Percentiles rank a stretch among this genome's conserved stretches.
Evolutionary conservation across 2,113 vertebrate genomes (phyloP).

Genomic region (Glaucomys volans): DNA sequence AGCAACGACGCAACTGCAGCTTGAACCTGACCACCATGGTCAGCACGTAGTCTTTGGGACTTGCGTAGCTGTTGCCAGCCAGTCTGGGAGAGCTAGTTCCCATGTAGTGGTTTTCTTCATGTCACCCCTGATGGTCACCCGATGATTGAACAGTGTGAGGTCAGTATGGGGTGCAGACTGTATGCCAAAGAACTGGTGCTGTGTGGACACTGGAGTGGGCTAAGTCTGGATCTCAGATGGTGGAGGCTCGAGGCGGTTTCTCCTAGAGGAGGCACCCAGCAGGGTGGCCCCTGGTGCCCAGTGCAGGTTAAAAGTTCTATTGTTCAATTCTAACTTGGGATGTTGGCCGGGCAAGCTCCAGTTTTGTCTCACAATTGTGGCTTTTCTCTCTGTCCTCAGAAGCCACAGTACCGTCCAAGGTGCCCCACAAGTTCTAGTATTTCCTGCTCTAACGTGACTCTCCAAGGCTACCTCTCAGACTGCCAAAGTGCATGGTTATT

Average conservation of each 20-base stretch:
- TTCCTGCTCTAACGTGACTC: neutral
- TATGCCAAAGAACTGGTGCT: accelerated
- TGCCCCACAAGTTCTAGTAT: neutral
- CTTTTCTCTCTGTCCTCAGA: neutral
- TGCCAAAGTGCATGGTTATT: accelerated
- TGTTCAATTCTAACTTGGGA: neutral
- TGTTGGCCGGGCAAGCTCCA: no score
- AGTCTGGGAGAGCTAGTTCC: neutral
- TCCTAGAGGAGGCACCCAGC: neutral
- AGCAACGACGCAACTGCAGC: accelerated
- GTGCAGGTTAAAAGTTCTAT: neutral
- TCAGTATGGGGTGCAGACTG: accelerated
- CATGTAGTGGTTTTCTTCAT: accelerated
- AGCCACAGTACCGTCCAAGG: accelerated
- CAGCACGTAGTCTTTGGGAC: accelerated
- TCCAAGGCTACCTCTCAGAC: neutral
- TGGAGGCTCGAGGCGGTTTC: neutral
- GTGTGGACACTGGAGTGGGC: neutral
- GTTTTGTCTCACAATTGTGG: no score
- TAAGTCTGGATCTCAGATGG: neutral
- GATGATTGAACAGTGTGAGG: neutral
- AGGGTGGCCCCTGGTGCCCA: neutral
- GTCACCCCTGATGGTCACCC: neutral
- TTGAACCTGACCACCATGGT: neutral
- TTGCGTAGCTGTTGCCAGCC: neutral